phyloP scores from a whole-genome alignment of 2,113 vertebrate genomes.

The Connochaetes taurinus region DNA sequence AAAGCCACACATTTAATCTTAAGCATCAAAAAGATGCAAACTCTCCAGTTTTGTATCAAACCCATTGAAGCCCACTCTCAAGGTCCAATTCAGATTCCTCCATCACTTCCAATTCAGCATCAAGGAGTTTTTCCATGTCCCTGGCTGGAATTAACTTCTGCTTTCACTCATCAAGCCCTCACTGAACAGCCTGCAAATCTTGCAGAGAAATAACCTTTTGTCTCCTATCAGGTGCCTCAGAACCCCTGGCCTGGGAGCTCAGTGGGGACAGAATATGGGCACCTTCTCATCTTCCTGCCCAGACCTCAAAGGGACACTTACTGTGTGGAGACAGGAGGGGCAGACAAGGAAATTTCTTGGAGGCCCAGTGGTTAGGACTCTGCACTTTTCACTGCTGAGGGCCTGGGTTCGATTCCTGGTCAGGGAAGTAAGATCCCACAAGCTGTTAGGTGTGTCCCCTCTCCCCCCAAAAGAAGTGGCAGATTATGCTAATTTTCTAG shows the following conservation, averaged over 20 bases:
- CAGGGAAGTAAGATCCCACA: not conserved
- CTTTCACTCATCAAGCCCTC: rapidly evolving
- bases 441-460: not conserved
- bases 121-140: not conserved
- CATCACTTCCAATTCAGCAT: not conserved
- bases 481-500: not conserved
- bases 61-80: not conserved
- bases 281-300: not conserved
- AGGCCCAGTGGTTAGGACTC: not conserved
- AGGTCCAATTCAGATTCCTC: not conserved
- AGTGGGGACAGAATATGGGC: not conserved
- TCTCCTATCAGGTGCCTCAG: not conserved
- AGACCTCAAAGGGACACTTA: not conserved
- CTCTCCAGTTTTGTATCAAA: not conserved
- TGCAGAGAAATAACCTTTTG: not conserved
- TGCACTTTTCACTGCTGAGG: not conserved
- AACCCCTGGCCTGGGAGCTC: not conserved
- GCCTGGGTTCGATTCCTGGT: not conserved
- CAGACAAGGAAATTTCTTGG: not conserved
- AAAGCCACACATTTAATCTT: not conserved
- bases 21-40: not conserved
- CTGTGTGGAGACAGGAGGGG: not conserved
- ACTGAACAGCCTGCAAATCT: not conserved
- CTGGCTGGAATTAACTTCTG: not conserved
- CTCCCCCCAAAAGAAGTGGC: not conserved